These are phyloP conservation scores for Diorhabda carinulata DNA, from an alignment of 1,140 invertebrate species.

Conservation along the genomic window DNA sequence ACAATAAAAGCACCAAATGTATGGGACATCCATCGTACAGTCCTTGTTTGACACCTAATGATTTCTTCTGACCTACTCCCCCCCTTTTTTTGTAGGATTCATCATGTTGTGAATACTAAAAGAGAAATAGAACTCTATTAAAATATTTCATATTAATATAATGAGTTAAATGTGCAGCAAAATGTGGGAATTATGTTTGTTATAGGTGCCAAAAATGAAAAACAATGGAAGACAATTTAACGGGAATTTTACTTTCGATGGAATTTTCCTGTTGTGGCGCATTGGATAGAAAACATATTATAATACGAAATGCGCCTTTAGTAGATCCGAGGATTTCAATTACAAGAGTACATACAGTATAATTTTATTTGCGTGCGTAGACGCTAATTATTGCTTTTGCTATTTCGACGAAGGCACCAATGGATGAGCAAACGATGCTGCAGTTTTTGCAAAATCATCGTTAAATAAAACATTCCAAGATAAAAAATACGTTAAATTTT, in stretches of 20 bases:
- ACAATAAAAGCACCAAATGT: too few relatives aligned
- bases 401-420: conserved; percentile 43
- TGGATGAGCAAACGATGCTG: conserved; percentile 18
- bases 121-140: conserved; percentile 22
- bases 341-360: not conserved
- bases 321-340: not conserved
- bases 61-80: too few relatives aligned
- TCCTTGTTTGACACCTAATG: too few relatives aligned
- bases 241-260: not conserved
- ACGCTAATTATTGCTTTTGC: conserved; percentile 42
- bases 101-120: conserved; percentile 26
- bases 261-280: not conserved
- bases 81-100: conserved; percentile 19
- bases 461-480: conserved; percentile 29
- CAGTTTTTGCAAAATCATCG: conserved; percentile 27
- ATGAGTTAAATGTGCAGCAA: not conserved
- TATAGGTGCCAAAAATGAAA: too few relatives aligned
- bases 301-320: not conserved
- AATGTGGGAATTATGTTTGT: not conserved
- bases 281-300: not conserved
- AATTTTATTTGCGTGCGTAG: conserved; percentile 41
- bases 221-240: not conserved
- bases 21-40: too few relatives aligned
- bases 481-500: conserved; percentile 27
- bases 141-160: conserved; percentile 11